Percentiles rank a stretch among this genome's conserved stretches.
These are phyloP conservation scores for Ephestia elutella DNA, from an alignment of 1,140 invertebrate species.

Conservation along the genomic window DNA sequence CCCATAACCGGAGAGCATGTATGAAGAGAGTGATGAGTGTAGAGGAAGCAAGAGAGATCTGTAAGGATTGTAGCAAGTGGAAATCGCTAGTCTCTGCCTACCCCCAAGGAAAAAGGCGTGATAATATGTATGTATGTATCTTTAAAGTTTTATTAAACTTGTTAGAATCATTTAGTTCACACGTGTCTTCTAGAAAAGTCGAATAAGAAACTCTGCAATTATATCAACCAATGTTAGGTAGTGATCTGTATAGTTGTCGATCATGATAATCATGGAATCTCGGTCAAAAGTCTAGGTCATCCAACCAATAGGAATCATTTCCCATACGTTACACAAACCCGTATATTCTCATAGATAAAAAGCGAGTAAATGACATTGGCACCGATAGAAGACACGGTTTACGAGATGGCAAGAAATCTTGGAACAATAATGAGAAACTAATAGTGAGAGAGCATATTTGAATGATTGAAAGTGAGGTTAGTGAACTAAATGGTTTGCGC, in stretches of 20 bases:
- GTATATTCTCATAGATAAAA: neutral
- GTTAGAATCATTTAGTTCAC: too few relatives aligned
- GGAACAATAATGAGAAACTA: constrained; percentile 20
- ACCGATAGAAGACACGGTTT: constrained; percentile 22
- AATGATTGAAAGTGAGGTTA: constrained; percentile 3
- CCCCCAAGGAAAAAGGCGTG: too few relatives aligned
- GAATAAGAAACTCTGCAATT: neutral
- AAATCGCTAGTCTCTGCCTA: too few relatives aligned
- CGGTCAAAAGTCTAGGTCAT: neutral
- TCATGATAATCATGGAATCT: neutral
- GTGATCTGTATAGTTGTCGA: neutral
- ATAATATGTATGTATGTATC: too few relatives aligned
- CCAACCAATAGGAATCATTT: neutral
- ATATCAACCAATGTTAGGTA: neutral
- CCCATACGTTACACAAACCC: neutral
- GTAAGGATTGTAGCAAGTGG: too few relatives aligned
- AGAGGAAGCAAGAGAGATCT: too few relatives aligned
- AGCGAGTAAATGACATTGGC: constrained; percentile 22
- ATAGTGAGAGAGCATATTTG: constrained; percentile 3
- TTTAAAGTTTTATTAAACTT: too few relatives aligned
- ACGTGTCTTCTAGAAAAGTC: neutral
- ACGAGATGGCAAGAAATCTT: constrained; percentile 9
- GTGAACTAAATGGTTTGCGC: neutral
- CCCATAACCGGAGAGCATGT: too few relatives aligned
- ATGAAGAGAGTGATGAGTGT: too few relatives aligned